These are phyloP conservation scores for Netelia melanura DNA, from an alignment of 2,888 invertebrate species.

Conservation along the genomic window DNA sequence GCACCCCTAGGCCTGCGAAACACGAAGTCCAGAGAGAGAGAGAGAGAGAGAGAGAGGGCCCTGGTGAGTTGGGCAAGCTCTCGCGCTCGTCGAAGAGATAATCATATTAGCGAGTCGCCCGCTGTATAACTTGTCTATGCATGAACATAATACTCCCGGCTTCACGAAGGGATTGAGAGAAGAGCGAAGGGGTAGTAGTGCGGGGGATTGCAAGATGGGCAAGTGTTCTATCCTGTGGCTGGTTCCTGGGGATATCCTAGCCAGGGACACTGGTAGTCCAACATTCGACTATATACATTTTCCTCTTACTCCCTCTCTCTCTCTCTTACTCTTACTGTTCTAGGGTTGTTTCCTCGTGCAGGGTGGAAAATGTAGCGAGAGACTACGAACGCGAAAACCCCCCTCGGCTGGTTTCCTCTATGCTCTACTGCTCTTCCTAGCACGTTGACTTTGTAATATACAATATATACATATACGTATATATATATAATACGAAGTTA, in stretches of 20 bases:
- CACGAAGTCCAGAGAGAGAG: not conserved
- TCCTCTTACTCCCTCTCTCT: conserved; percentile 22
- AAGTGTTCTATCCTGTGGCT: conserved; percentile 54
- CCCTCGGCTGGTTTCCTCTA: conserved; percentile 56
- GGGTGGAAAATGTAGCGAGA: conserved; percentile 67
- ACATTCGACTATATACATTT: conserved; percentile 51
- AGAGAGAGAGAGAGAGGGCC: not conserved
- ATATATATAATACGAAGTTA: not conserved
- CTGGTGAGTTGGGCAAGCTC: conserved; percentile 25
- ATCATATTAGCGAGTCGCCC: conserved; percentile 82
- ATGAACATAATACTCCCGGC: conserved; percentile 82
- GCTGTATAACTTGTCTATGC: conserved; percentile 83
- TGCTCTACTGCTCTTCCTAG: conserved; percentile 55
- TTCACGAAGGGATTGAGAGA: conserved; percentile 59
- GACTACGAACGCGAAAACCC: conserved; percentile 52
- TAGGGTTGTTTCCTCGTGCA: conserved; percentile 52
- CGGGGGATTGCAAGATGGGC: conserved; percentile 44
- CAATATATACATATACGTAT: conserved; percentile 10
- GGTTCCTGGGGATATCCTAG: conserved; percentile 76
- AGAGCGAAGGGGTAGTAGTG: conserved; percentile 44
- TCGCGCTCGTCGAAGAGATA: conserved; percentile 82
- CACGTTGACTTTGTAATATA: conserved; percentile 9
- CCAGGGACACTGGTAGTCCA: conserved; percentile 73
- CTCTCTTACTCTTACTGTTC: conserved; percentile 16
- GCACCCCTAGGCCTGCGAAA: not conserved